These are phyloP conservation scores for Mus musculus DNA, from an alignment of 2,113 vertebrate species.

Conservation along the genomic window DNA sequence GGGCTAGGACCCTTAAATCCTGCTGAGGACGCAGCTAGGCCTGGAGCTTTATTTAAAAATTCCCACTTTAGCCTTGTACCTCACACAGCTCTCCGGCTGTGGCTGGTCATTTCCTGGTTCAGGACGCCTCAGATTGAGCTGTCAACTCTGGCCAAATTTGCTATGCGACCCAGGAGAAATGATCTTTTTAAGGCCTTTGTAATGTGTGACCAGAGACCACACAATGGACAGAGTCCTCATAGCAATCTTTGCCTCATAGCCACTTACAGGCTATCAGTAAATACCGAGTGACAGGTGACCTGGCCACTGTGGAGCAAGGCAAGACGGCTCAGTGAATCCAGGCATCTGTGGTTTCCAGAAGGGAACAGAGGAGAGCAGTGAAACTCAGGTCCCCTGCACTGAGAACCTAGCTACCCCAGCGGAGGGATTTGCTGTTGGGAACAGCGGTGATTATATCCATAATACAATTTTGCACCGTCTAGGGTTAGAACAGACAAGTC, in stretches of 20 bases:
- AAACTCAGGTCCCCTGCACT: not conserved
- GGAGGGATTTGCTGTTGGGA: not conserved
- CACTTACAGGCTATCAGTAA: not conserved
- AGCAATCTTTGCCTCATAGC: not conserved
- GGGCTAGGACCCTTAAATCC: not conserved
- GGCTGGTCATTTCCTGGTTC: not conserved
- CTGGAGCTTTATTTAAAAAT: not conserved
- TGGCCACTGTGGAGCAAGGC: not conserved
- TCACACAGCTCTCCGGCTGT: accelerated
- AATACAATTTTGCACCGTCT: not conserved
- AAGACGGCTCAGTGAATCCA: not conserved
- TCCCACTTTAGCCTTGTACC: not conserved
- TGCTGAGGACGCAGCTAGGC: not conserved
- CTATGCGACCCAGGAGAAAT: not conserved
- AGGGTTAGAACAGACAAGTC: not conserved
- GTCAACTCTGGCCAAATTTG: not conserved
- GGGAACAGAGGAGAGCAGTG: not conserved
- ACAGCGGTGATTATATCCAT: not conserved
- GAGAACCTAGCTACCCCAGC: not conserved
- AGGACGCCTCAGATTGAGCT: not conserved
- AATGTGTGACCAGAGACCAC: no score
- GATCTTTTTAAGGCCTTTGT: not conserved
- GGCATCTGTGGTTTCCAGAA: not conserved
- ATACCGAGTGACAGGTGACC: not conserved
- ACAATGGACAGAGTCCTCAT: not conserved